phyloP scores from a whole-genome alignment of 2,888 invertebrate genomes.

The Oegoconia quadripuncta region DNA sequence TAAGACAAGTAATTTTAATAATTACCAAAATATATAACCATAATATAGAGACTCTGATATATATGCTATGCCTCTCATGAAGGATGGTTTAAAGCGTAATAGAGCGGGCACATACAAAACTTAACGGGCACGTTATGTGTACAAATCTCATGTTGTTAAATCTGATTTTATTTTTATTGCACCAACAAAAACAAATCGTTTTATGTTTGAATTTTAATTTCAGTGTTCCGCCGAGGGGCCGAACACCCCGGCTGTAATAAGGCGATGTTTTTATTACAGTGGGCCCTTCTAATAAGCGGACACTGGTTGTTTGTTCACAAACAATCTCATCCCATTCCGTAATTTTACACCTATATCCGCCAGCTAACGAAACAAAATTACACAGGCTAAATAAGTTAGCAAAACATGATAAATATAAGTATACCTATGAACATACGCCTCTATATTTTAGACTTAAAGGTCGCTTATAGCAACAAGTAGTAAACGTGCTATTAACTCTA shows the following conservation, averaged over 20 bases:
- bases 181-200: slow-evolving; percentile 64
- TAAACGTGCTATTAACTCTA: too few relatives aligned
- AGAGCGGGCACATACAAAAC: slow-evolving; percentile 33
- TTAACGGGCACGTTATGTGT: slow-evolving; percentile 37
- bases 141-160: slow-evolving; percentile 50
- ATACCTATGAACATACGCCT: too few relatives aligned
- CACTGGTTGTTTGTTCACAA: slow-evolving; percentile 67
- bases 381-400: slow-evolving; percentile 38
- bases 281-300: slow-evolving; percentile 69
- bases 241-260: slow-evolving; percentile 53
- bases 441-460: too few relatives aligned
- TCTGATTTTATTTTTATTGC: slow-evolving; percentile 62
- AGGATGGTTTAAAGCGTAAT: slow-evolving; percentile 22
- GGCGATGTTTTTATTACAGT: slow-evolving; percentile 72
- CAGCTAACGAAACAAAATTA: slow-evolving; percentile 48
- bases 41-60: slow-evolving; percentile 4
- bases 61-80: slow-evolving; percentile 11
- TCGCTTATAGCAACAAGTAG: too few relatives aligned
- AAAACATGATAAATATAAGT: slow-evolving; percentile 38
- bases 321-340: slow-evolving; percentile 63
- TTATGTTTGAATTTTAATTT: slow-evolving; percentile 69
- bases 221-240: slow-evolving; percentile 43
- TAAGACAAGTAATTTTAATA: too few relatives aligned
- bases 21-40: too few relatives aligned
- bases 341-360: slow-evolving; percentile 64